phyloP scores from a whole-genome alignment of 2,113 vertebrate genomes.

The Cettia cetti region DNA sequence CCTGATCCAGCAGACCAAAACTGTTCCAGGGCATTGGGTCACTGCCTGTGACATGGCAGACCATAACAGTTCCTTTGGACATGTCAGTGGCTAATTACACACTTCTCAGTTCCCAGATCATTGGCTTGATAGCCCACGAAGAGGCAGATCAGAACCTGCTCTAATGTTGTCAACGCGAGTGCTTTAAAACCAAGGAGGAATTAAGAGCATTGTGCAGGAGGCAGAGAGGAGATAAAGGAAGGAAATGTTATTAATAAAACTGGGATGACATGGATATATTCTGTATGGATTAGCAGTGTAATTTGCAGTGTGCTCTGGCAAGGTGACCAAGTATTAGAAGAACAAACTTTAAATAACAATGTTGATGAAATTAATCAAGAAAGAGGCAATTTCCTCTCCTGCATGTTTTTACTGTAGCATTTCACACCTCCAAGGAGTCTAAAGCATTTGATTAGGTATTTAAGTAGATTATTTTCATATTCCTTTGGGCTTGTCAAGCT shows the following conservation, averaged over 20 bases:
- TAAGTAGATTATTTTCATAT: not conserved
- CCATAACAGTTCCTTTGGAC: conserved; percentile 58
- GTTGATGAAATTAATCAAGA: not conserved
- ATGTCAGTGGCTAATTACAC: conserved; percentile 63
- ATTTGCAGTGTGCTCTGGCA: not conserved
- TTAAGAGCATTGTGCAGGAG: not conserved
- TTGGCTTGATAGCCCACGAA: conserved; percentile 55
- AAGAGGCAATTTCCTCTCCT: not conserved
- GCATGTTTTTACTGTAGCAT: not conserved
- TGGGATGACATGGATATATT: not conserved
- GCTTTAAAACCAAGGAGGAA: not conserved
- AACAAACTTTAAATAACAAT: not conserved
- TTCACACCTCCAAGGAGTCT: not conserved
- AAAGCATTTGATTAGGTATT: not conserved
- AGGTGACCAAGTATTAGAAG: not conserved
- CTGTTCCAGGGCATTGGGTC: conserved; percentile 47
- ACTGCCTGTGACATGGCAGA: conserved; percentile 32
- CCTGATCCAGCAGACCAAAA: conserved; percentile 50
- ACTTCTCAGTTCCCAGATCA: conserved; percentile 38
- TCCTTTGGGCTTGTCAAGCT: not conserved
- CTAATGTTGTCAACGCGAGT: not conserved
- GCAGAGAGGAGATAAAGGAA: not conserved
- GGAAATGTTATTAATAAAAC: not conserved
- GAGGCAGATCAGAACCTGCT: conserved; percentile 43
- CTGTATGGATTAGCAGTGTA: not conserved